Evolutionary conservation across 2,113 vertebrate genomes (phyloP).

Genomic region (Lamprotornis superbus): DNA sequence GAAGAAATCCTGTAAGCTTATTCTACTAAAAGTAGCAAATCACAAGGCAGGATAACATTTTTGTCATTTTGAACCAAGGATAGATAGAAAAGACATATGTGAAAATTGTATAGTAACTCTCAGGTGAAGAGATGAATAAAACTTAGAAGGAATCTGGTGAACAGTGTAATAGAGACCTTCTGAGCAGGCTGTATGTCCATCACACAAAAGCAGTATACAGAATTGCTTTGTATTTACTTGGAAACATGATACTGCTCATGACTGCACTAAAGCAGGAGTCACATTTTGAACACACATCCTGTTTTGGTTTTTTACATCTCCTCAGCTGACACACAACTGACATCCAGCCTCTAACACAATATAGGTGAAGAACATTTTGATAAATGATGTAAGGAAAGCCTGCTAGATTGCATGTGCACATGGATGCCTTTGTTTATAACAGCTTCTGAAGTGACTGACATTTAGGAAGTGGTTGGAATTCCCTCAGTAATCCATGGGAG

Average conservation of each 20-base stretch:
- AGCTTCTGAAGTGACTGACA: background rate
- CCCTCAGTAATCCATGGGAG: background rate
- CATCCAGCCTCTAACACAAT: background rate
- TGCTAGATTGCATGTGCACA: background rate
- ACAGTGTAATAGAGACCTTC: background rate
- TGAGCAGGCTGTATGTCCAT: background rate
- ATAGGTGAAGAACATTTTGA: background rate
- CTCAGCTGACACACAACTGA: background rate
- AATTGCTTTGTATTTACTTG: background rate
- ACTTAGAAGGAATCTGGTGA: background rate
- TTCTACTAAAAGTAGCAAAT: background rate
- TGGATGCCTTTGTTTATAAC: background rate
- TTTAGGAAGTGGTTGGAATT: background rate
- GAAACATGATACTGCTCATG: background rate
- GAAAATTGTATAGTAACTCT: background rate
- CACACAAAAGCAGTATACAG: background rate
- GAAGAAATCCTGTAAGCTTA: background rate
- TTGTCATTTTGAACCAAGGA: background rate
- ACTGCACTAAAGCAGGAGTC: background rate
- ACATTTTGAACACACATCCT: fast-evolving
- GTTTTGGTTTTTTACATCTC: background rate
- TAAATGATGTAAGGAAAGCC: background rate
- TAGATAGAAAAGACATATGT: background rate
- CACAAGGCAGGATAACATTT: background rate
- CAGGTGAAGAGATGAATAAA: background rate